Conservation (phyloP, 2,888 invertebrate genomes). For the Meliscaeva auricollis region DNA sequence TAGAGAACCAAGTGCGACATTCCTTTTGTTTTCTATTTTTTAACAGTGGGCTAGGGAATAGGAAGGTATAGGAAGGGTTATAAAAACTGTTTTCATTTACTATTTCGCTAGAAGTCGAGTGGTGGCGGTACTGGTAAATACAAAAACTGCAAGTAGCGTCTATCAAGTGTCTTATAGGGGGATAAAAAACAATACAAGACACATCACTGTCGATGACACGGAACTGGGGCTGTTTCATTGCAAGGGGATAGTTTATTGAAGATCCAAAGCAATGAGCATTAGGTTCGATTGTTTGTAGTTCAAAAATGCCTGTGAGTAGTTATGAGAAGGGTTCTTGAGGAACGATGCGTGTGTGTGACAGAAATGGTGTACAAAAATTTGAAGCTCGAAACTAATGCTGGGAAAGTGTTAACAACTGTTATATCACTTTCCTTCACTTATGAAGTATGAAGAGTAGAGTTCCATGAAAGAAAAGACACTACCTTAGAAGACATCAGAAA, state of each 20-base stretch:
- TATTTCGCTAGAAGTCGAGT: slow-evolving; percentile 20
- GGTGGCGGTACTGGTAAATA: background rate
- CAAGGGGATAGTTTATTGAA: background rate
- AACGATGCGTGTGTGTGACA: too few species aligned
- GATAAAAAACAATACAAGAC: background rate
- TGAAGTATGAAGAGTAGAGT: too few species aligned
- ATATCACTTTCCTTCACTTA: too few species aligned
- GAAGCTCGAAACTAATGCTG: too few species aligned
- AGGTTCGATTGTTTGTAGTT: slow-evolving; percentile 8
- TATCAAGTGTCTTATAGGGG: slow-evolving; percentile 35
- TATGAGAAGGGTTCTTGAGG: too few species aligned
- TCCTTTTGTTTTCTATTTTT: slow-evolving; percentile 2
- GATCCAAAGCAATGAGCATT: slow-evolving; percentile 4
- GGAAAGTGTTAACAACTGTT: too few species aligned
- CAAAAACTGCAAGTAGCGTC: slow-evolving; percentile 1
- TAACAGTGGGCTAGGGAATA: background rate
- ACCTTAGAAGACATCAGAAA: too few species aligned
- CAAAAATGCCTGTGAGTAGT: too few species aligned
- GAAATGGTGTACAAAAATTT: too few species aligned
- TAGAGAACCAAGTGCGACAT: slow-evolving; percentile 29
- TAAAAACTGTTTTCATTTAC: slow-evolving; percentile 50
- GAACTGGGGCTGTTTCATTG: background rate
- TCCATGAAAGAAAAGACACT: too few species aligned
- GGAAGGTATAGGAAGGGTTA: background rate
- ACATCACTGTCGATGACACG: background rate